Percentiles rank a stretch among this genome's conserved stretches.
Evolutionary conservation across 2,113 vertebrate genomes (phyloP).

Genomic region (Dendropsophus ebraccatus): DNA sequence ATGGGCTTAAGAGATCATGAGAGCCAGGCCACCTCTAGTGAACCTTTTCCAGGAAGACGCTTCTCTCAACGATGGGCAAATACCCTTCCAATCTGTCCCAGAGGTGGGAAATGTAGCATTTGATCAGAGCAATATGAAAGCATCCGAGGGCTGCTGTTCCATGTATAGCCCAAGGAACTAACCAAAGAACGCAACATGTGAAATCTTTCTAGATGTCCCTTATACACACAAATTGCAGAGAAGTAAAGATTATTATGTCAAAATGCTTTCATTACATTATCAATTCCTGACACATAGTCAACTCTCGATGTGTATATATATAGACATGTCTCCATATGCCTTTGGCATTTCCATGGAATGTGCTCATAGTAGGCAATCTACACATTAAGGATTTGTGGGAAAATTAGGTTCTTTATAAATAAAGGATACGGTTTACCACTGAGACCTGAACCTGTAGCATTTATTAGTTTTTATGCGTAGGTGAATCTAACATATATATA

Average conservation of each 20-base stretch:
- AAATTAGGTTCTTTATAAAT: not conserved
- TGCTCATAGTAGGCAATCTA: not conserved
- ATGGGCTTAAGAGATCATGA: slow-evolving; percentile 46
- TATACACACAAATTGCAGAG: not conserved
- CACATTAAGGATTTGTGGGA: not conserved
- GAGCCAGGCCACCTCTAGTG: slow-evolving; percentile 38
- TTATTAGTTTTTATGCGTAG: not conserved
- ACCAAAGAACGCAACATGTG: not conserved
- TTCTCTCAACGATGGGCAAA: slow-evolving; percentile 48
- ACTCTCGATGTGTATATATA: not conserved
- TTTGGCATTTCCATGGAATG: not conserved
- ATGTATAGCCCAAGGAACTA: not conserved
- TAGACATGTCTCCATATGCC: not conserved
- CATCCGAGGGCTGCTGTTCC: not conserved
- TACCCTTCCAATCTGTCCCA: slow-evolving; percentile 45
- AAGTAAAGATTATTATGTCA: not conserved
- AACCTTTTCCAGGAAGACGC: slow-evolving; percentile 44
- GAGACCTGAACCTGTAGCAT: not conserved
- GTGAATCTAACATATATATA: not conserved
- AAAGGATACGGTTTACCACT: not conserved
- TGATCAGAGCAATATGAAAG: not conserved
- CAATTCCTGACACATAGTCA: not conserved
- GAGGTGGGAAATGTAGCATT: slow-evolving; percentile 35
- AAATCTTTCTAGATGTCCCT: not conserved
- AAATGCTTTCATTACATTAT: not conserved